A percentile compares a stretch with the other conserved stretches of the same genome.
Conservation (phyloP, 64 coral and sea anemone genomes). For the Acropora yongei region DNA sequence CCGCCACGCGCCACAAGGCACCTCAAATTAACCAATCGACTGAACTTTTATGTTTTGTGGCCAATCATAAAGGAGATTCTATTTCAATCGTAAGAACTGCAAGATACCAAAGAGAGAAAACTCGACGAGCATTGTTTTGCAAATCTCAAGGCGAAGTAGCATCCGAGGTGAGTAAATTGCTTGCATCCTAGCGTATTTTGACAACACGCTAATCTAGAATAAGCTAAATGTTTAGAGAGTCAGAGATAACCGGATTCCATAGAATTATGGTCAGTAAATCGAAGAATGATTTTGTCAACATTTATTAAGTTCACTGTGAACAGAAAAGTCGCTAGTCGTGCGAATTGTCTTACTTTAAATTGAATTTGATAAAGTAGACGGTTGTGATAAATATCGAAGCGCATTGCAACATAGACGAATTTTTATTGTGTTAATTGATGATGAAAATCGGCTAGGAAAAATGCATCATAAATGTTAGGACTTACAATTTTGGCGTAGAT, state of each 20-base stretch:
- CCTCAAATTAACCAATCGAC: constrained; percentile 16
- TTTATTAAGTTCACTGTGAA: too few relatives aligned
- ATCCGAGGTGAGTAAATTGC: background rate
- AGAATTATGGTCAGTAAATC: background rate
- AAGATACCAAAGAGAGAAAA: constrained; percentile 46
- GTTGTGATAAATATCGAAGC: too few relatives aligned
- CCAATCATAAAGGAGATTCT: constrained; percentile 19
- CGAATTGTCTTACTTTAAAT: too few relatives aligned
- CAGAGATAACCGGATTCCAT: background rate
- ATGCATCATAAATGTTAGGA: too few relatives aligned
- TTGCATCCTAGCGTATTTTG: background rate
- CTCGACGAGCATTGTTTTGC: background rate
- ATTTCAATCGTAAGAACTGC: background rate
- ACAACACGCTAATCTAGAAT: background rate
- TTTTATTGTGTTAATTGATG: too few relatives aligned
- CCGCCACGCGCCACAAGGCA: constrained; percentile 2
- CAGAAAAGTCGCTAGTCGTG: too few relatives aligned
- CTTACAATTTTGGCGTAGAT: too few relatives aligned
- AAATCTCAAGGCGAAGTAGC: background rate
- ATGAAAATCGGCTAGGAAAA: too few relatives aligned
- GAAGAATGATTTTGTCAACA: background rate
- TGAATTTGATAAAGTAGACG: too few relatives aligned
- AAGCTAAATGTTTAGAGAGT: background rate
- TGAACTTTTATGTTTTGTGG: background rate
- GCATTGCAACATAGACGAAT: too few relatives aligned